phyloP scores from a whole-genome alignment of 2,113 vertebrate genomes.

The Mesembrinibis cayennensis region DNA sequence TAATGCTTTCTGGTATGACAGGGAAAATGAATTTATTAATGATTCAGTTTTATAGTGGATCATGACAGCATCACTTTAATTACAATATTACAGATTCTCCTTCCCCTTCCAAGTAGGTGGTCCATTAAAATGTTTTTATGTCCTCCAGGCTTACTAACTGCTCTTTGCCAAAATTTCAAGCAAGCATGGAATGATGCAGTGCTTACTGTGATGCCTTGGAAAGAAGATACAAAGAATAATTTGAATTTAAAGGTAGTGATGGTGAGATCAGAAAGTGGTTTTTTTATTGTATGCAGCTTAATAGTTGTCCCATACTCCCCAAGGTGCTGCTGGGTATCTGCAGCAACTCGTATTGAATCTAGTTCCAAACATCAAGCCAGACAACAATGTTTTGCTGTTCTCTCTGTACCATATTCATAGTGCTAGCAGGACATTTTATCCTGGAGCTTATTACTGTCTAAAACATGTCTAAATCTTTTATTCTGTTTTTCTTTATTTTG shows the following conservation, averaged over 20 bases:
- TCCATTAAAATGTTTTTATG: neutral
- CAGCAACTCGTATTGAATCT: neutral
- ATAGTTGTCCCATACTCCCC: neutral
- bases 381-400: neutral
- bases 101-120: neutral
- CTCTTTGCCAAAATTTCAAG: slow-evolving; percentile 53
- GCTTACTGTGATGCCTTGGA: slow-evolving; percentile 77
- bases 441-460: neutral
- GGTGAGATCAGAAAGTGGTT: neutral
- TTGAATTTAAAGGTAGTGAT: slow-evolving; percentile 74
- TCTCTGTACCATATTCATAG: neutral
- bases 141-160: neutral
- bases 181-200: slow-evolving; percentile 59
- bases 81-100: neutral
- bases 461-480: neutral
- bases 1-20: neutral
- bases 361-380: neutral
- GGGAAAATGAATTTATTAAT: neutral
- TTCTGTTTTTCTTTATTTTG: neutral
- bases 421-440: neutral
- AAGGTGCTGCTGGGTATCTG: neutral
- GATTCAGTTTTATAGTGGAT: neutral
- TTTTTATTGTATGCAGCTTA: neutral
- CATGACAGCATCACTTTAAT: neutral
- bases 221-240: slow-evolving; percentile 72